Evolutionary conservation across 1,140 invertebrate genomes (phyloP).

Genomic region (Pseudomyrmex pallidus): DNA sequence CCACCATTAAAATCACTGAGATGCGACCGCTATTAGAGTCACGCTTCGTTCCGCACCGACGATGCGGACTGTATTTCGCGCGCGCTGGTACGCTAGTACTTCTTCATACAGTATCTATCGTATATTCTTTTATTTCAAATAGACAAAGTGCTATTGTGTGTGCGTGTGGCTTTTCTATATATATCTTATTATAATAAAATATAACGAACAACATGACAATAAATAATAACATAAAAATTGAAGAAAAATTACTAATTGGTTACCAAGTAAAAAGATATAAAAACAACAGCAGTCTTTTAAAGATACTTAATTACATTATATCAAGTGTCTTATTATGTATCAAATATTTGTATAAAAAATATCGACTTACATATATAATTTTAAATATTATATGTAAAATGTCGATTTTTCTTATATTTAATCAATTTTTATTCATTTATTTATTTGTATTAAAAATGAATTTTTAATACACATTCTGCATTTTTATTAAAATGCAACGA

Average conservation of each 20-base stretch:
- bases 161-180: too few relatives aligned
- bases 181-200: constrained; percentile 10
- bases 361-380: too few relatives aligned
- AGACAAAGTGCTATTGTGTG: constrained; percentile 1
- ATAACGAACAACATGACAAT: constrained; percentile 28
- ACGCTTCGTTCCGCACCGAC: constrained; percentile 57
- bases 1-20: constrained; percentile 54
- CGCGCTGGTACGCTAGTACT: neutral
- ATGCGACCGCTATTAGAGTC: constrained; percentile 55
- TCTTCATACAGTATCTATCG: constrained; percentile 48
- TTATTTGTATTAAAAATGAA: too few relatives aligned
- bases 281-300: constrained; percentile 3
- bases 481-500: too few relatives aligned
- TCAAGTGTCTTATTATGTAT: constrained; percentile 10
- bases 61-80: constrained; percentile 36
- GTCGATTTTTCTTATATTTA: too few relatives aligned
- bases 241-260: constrained; percentile 3
- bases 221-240: constrained; percentile 48
- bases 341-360: neutral
- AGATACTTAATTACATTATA: neutral
- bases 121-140: constrained; percentile 20
- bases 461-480: too few relatives aligned
- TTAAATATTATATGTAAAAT: neutral
- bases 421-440: too few relatives aligned
- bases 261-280: constrained; percentile 8